phyloP scores from a whole-genome alignment of 2,797 vertebrate species.

The Anguilla pacifica region DNA sequence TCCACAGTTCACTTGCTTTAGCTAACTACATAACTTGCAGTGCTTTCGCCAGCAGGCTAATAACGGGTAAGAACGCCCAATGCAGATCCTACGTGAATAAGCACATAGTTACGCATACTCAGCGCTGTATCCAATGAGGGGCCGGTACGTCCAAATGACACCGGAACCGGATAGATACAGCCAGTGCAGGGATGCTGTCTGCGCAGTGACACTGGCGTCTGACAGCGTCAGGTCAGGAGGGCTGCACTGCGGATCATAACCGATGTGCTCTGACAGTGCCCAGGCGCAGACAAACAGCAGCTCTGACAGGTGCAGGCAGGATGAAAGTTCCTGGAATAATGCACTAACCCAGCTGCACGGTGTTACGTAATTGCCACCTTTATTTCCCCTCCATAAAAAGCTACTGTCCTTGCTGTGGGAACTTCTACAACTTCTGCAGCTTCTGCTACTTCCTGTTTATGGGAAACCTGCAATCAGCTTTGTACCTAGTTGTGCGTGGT shows the following conservation, averaged over 20 bases:
- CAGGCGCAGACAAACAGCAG: conserved; percentile 54
- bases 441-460: background rate
- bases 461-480: background rate
- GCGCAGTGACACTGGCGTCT: conserved; percentile 26
- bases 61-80: no score
- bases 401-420: background rate
- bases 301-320: conserved; percentile 56
- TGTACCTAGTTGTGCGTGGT: background rate
- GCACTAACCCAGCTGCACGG: background rate
- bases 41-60: no score
- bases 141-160: no score
- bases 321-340: conserved; percentile 52
- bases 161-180: no score
- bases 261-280: conserved; percentile 58
- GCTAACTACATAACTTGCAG: no score
- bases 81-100: no score
- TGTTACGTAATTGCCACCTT: conserved; percentile 21
- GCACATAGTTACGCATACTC: no score
- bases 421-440: background rate
- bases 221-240: conserved; percentile 48
- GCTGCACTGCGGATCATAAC: conserved; percentile 50
- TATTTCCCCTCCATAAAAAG: background rate
- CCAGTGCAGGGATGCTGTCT: no score
- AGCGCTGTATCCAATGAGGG: no score
- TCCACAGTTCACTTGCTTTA: no score